Conservation (phyloP, 1,140 invertebrate genomes). For the Plectrocnemia conspersa region DNA sequence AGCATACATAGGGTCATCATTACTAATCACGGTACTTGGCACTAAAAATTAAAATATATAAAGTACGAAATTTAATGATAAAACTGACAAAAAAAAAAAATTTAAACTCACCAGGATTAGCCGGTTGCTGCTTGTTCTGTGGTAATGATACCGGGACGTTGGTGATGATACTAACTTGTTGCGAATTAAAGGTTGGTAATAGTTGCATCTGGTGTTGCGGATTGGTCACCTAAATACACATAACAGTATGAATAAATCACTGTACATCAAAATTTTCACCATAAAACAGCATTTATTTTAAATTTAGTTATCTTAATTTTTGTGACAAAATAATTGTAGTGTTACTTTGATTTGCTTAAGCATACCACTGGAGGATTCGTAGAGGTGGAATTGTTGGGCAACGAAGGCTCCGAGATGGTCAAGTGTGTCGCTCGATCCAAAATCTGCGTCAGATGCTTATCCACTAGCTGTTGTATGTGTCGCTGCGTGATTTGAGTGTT, state of each 20-base stretch:
- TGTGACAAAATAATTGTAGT: too few species aligned
- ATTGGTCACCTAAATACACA: too few species aligned
- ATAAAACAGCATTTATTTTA: too few species aligned
- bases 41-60: slow-evolving; percentile 8
- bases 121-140: slow-evolving; percentile 27
- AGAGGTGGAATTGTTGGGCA: slow-evolving; percentile 31
- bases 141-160: slow-evolving; percentile 15
- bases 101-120: slow-evolving; percentile 19
- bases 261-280: too few species aligned
- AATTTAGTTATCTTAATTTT: too few species aligned
- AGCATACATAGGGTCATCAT: slow-evolving; percentile 38
- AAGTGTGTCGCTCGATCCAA: too few species aligned
- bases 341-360: too few species aligned
- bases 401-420: slow-evolving; percentile 15
- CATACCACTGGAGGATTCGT: too few species aligned
- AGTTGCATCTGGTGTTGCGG: slow-evolving; percentile 14
- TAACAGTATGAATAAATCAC: too few species aligned
- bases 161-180: slow-evolving; percentile 29
- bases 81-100: slow-evolving; percentile 5
- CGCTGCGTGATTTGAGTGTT: too few species aligned
- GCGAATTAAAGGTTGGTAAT: slow-evolving; percentile 8
- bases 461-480: too few species aligned
- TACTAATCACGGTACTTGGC: slow-evolving; percentile 10
- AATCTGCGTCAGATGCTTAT: too few species aligned
- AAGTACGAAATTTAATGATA: neutral